Evolutionary conservation across 2,888 invertebrate species (phyloP).

Genomic region (Agrenia bidenticulata): DNA sequence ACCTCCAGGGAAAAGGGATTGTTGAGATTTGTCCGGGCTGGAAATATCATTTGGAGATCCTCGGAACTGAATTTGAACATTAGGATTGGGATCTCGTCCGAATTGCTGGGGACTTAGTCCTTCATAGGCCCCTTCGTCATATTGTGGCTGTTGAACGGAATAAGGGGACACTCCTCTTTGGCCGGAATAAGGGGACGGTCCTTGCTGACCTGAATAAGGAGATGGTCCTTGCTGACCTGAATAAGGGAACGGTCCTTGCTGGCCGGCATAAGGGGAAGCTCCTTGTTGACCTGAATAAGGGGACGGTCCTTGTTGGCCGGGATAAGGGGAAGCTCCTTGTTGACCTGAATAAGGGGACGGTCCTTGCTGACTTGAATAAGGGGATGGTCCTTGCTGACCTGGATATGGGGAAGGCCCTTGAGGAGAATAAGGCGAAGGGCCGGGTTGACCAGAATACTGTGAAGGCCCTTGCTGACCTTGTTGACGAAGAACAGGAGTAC

Average conservation of each 20-base stretch:
- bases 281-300: too few species aligned
- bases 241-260: too few species aligned
- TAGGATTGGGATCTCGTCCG: conserved; percentile 9
- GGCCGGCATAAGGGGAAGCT: too few species aligned
- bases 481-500: conserved; percentile 4
- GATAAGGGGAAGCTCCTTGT: neutral
- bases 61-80: conserved; percentile 15
- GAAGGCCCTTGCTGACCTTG: neutral
- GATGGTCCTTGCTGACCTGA: too few species aligned
- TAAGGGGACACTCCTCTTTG: conserved; percentile 1
- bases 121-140: neutral
- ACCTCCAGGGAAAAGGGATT: conserved; percentile 9
- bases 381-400: neutral
- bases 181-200: neutral
- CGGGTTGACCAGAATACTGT: neutral
- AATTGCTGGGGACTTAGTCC: conserved; percentile 3
- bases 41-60: conserved; percentile 24
- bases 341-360: neutral
- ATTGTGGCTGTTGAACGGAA: conserved; percentile 9
- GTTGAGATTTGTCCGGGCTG: conserved; percentile 17
- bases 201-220: neutral
- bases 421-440: neutral
- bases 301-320: conserved; percentile 2
- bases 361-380: neutral
- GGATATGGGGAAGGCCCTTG: neutral